Evolutionary conservation across 2,797 vertebrate genomes (phyloP), one percentile per base, ranked within the genome.

Genomic region (Sardinella longiceps): DNA sequence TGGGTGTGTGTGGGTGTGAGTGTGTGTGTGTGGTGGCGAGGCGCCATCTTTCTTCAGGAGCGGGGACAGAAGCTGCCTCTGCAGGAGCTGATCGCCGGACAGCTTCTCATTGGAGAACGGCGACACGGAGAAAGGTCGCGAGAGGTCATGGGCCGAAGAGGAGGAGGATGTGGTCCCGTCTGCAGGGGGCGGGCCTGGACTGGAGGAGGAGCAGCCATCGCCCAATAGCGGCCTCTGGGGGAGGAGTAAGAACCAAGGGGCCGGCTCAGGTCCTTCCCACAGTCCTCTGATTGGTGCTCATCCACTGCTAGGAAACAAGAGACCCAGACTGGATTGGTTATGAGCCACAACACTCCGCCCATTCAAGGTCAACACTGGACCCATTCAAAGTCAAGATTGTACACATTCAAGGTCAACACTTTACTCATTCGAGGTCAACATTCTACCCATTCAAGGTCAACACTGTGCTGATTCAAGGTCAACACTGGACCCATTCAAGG

Each of bases 281-380:
- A 93, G 81, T 97, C 96, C 0, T 98, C 96, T 58, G 96, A 95
- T 84, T 94, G 96, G 88, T 97, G 96, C 85, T 97, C 96, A 93
- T 97, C 98, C 98, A 85, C 77, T 23, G 80, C 60, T 80, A 45
- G 66, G 18, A n/a, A 53, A 43, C 45, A 70, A 86, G 50, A 83
- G 51, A 86, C 11, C 23, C 12, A 12, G 14, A 11, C n/a, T 50
- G 48, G 14, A 11, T 50, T 43, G 39, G 7, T 43, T 43, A 43
- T 43, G 43, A 43, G 43, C 2, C 43, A 43, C 7, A 43, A 43
- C 43, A 43, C 2, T 43, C 4, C 7, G 0, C 4, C 43, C 43
- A 43, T 7, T 0, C 43, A 43, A 43, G 43, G 43, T 0, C 4
- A 43, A 43, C 43, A n/a, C n/a, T n/a, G n/a, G n/a, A n/a, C n/a